phyloP scores from a whole-genome alignment of 2,888 invertebrate genomes.

The Epinotia bilunana region DNA sequence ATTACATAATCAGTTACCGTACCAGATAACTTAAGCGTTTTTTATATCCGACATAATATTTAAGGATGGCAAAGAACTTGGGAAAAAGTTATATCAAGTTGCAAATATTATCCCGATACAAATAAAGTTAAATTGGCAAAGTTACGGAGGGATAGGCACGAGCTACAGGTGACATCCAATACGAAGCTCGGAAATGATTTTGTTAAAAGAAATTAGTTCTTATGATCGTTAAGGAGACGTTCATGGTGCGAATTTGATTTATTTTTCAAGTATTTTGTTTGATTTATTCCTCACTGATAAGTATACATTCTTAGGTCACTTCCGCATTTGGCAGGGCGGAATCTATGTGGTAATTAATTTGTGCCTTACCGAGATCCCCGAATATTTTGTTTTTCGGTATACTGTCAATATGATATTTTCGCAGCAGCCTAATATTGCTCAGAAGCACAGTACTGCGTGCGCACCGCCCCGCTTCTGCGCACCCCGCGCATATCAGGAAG shows the following conservation, averaged over 20 bases:
- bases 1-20: constrained; percentile 73
- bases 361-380: no score
- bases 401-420: no score
- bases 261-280: constrained; percentile 32
- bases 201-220: constrained; percentile 66
- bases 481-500: no score
- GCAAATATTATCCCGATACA: constrained; percentile 74
- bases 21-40: constrained; percentile 54
- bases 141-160: constrained; percentile 63
- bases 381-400: no score
- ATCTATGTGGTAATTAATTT: no score
- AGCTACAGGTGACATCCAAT: constrained; percentile 71
- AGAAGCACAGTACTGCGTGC: no score
- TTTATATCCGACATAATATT: constrained; percentile 71
- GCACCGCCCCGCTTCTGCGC: no score
- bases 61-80: constrained; percentile 65
- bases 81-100: constrained; percentile 72
- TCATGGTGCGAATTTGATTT: constrained; percentile 47
- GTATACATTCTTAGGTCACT: no score
- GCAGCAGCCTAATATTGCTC: no score
- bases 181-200: constrained; percentile 67
- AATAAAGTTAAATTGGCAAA: constrained; percentile 84
- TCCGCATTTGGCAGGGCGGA: no score
- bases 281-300: not conserved
- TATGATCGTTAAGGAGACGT: constrained; percentile 55